These are phyloP conservation scores for Argyresthia albistria DNA, from an alignment of 2,888 invertebrate genomes.

Conservation along the genomic window DNA sequence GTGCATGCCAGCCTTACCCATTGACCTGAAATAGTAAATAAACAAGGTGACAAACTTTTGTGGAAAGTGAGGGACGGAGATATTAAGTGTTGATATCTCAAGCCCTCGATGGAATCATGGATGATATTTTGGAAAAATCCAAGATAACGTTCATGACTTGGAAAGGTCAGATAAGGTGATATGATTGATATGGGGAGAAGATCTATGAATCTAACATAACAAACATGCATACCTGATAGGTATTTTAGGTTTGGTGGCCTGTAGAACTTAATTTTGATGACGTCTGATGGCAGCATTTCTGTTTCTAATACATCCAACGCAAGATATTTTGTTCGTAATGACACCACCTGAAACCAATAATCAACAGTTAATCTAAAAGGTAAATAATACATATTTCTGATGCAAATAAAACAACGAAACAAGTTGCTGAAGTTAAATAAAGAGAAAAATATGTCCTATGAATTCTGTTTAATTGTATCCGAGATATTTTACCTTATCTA, in stretches of 20 bases:
- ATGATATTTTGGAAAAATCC: background rate
- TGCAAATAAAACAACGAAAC: background rate
- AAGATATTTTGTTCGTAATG: conserved; percentile 90
- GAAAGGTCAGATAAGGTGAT: background rate
- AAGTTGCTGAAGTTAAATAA: no score
- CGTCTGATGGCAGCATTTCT: conserved; percentile 93
- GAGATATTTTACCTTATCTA: conserved; percentile 80
- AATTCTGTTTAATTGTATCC: no score
- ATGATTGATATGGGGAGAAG: background rate
- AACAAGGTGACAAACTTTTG: no score
- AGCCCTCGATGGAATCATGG: background rate
- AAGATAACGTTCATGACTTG: background rate
- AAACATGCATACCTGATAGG: conserved; percentile 71
- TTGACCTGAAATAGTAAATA: conserved; percentile 73
- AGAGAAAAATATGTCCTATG: no score
- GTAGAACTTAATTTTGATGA: conserved; percentile 95
- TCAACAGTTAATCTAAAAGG: background rate
- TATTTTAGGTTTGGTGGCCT: conserved; percentile 96
- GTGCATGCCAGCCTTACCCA: conserved; percentile 95
- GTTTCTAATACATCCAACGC: conserved; percentile 95
- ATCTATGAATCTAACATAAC: background rate
- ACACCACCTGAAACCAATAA: conserved; percentile 77
- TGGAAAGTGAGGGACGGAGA: no score
- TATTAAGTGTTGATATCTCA: background rate
- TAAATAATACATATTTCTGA: background rate